Evolutionary conservation across 2,113 vertebrate species (phyloP), one percentile per base, ranked within the genome.

Genomic region (Nothoprocta pentlandii): DNA sequence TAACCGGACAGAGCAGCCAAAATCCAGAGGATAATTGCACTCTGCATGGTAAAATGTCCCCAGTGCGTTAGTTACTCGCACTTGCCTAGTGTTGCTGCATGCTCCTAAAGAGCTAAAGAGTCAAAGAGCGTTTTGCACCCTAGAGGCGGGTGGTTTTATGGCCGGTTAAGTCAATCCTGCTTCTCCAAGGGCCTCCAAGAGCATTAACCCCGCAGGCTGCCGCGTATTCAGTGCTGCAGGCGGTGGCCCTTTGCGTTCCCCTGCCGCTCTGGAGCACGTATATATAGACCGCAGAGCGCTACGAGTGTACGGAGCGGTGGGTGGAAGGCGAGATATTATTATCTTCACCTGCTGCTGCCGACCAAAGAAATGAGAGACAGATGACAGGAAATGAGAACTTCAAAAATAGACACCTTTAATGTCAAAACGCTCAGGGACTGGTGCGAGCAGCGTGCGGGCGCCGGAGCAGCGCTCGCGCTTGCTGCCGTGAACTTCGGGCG

Each of bases 351-450:
- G 94, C 92, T 89, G 63, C 79, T 54, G 76, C 84, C 4, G 7
- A 66, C 71, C 90, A 80, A 62, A 56, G 84, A 26, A 81, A 64
- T 10, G 10, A 63, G 93, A 68, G 87, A 76, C 88, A 69, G 94
- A 91, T 93, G 92, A 87, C 87, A 90, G 96, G 95, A 96, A 96
- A 79, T 7, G 54, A 87, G 77, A 77, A 13, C 91, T 71, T 92
- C 95, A 82, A 61, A 97, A 97, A 96, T 95, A 96, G 70, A 76
- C 58, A 47, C 39, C 64, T 94, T 93, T 93, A 93, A 92, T 96
- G 85, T 75, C 80, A 81, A n/a, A 95, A 26, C 15, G 8, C 3
- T 12, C 5, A 2, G 41, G 58, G 85, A 64, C 86, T 42, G 64
- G 64, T 1, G 1, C 32, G n/a, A 69, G 32, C 70, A 13, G 21